phyloP scores from a whole-genome alignment of 2,888 invertebrate genomes.

The Miltochrista miniata region DNA sequence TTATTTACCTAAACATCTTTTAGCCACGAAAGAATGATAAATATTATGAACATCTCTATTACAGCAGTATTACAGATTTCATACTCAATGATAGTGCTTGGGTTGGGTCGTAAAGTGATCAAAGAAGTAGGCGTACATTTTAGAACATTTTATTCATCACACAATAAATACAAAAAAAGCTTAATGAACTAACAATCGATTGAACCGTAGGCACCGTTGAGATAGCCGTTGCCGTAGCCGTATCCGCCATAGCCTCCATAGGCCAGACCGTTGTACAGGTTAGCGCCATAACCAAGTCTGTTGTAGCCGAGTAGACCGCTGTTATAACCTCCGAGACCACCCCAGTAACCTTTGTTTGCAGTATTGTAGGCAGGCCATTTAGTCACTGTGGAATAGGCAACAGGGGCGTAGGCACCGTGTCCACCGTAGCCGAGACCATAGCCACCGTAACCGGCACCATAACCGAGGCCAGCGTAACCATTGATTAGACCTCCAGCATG shows the following conservation, averaged over 20 bases:
- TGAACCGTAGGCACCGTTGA: conserved; percentile 17
- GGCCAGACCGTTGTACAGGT: conserved; percentile 5
- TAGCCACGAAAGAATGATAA: too few species aligned
- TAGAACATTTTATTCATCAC: not conserved
- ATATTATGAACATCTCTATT: too few species aligned
- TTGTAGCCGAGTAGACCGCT: not conserved
- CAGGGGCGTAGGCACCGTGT: conserved; percentile 23
- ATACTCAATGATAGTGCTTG: too few species aligned
- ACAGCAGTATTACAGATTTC: too few species aligned
- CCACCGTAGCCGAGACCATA: conserved; percentile 13
- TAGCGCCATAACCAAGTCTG: not conserved
- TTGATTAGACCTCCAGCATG: conserved; percentile 27
- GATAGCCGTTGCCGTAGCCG: conserved; percentile 16
- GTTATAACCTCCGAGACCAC: not conserved
- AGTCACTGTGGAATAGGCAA: conserved; percentile 37
- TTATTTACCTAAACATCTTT: too few species aligned
- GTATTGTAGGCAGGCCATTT: conserved; percentile 29
- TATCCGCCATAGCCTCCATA: conserved; percentile 18
- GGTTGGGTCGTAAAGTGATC: too few species aligned
- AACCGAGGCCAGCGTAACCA: conserved; percentile 8
- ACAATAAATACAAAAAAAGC: not conserved
- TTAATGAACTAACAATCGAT: not conserved
- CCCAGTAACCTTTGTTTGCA: conserved; percentile 4
- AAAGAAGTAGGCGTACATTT: not conserved
- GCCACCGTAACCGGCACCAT: conserved; percentile 14